Evolutionary conservation across 2,113 vertebrate species (phyloP).

Genomic region (Indicator indicator): DNA sequence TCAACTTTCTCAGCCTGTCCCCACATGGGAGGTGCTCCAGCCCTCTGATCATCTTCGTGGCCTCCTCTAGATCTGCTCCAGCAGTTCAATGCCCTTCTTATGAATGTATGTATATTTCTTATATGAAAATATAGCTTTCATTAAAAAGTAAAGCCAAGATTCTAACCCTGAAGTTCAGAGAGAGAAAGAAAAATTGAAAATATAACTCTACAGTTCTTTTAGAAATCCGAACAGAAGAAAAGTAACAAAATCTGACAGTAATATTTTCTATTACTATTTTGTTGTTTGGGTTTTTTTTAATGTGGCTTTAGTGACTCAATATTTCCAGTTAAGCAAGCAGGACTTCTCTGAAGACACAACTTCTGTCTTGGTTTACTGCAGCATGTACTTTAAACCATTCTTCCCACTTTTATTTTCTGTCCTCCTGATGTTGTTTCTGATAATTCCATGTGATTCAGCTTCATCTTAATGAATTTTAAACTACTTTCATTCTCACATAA

Average conservation of each 20-base stretch:
- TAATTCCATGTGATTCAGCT: not conserved
- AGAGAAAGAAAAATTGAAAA: not conserved
- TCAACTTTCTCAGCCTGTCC: too few relatives aligned
- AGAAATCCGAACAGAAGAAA: not conserved
- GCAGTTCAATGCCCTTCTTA: too few relatives aligned
- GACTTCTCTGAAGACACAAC: not conserved
- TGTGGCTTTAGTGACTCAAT: not conserved
- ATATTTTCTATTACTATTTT: not conserved
- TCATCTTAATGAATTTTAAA: not conserved
- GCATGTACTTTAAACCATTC: not conserved
- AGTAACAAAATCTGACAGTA: not conserved
- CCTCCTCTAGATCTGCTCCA: too few relatives aligned
- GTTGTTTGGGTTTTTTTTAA: not conserved
- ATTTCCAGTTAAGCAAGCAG: not conserved
- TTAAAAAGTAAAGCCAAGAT: not conserved
- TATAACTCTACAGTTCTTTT: not conserved
- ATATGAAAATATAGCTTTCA: not conserved
- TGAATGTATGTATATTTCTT: too few relatives aligned
- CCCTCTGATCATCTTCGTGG: too few relatives aligned
- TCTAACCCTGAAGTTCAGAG: not conserved
- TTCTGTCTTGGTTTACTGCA: not conserved
- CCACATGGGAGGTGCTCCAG: too few relatives aligned
- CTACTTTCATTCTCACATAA: not conserved
- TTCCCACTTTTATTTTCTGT: not conserved
- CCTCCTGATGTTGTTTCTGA: not conserved